These are phyloP conservation scores for Hestina assimilis DNA, from an alignment of 1,140 invertebrate genomes.

Conservation along the genomic window DNA sequence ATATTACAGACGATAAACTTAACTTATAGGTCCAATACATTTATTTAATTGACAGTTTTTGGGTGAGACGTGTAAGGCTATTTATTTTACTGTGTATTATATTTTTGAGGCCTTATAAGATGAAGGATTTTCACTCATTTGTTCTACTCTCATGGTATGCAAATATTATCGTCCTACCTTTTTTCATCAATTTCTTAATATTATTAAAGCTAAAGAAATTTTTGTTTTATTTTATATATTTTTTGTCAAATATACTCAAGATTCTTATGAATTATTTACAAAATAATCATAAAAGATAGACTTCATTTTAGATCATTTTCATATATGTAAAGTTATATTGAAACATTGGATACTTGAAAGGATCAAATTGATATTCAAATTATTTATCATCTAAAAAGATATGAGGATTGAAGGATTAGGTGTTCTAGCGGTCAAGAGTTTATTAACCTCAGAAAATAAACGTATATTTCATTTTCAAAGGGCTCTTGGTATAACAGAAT, in stretches of 20 bases:
- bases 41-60: slow-evolving; percentile 59
- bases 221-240: neutral
- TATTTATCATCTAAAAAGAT: neutral
- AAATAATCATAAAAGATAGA: too few relatives aligned
- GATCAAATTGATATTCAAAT: neutral
- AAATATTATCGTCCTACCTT: slow-evolving; percentile 25
- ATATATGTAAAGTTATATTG: too few relatives aligned
- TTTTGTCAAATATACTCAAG: too few relatives aligned
- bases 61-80: slow-evolving; percentile 50
- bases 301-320: too few relatives aligned
- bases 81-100: slow-evolving; percentile 30
- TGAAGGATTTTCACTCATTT: slow-evolving; percentile 13
- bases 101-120: neutral
- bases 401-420: neutral
- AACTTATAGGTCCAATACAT: slow-evolving; percentile 4
- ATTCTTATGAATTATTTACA: too few relatives aligned
- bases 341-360: neutral
- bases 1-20: too few relatives aligned
- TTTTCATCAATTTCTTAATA: slow-evolving; percentile 6
- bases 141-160: slow-evolving; percentile 31
- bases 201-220: neutral
- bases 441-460: slow-evolving; percentile 12
- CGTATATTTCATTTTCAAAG: slow-evolving; percentile 3
- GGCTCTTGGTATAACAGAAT: neutral
- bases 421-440: slow-evolving; percentile 12